Percentiles rank a stretch among this genome's conserved stretches.
These are phyloP conservation scores for Speoplatyrhinus poulsoni DNA, from an alignment of 2,113 vertebrate species.

Conservation along the genomic window DNA sequence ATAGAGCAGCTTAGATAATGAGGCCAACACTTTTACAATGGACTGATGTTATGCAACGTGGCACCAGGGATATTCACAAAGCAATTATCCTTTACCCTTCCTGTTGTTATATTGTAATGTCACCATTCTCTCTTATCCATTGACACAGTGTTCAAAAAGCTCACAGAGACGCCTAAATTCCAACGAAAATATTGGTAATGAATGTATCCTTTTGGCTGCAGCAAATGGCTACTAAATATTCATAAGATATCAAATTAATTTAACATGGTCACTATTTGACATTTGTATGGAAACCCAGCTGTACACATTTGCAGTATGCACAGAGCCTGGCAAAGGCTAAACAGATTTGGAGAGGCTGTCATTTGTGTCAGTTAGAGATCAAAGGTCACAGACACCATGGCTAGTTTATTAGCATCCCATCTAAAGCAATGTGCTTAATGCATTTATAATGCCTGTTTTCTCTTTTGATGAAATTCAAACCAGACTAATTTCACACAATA, in stretches of 20 bases:
- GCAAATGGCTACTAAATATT: background rate
- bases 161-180: conserved; percentile 2
- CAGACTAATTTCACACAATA: background rate
- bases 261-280: conserved; percentile 18
- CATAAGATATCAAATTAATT: background rate
- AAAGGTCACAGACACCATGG: background rate
- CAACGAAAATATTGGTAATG: background rate
- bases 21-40: conserved; percentile 25
- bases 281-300: conserved; percentile 6
- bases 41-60: conserved; percentile 51
- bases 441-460: conserved; percentile 1
- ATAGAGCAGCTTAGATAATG: conserved; percentile 43
- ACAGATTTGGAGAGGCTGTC: conserved; percentile 1
- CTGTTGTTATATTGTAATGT: conserved; percentile 22
- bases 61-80: conserved; percentile 40
- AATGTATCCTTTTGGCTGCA: background rate
- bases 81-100: conserved; percentile 37
- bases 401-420: conserved; percentile 22
- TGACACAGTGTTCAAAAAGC: background rate
- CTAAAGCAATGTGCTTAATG: conserved; percentile 22
- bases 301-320: conserved; percentile 5
- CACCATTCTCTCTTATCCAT: background rate
- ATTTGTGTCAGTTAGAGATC: conserved; percentile 1
- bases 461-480: background rate
- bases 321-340: background rate